Evolutionary conservation across 37 sponge, comb jelly and placozoan genomes (phyloP), one percentile per base, ranked within the genome.

Genomic region (Cladorhizidae sp.): DNA sequence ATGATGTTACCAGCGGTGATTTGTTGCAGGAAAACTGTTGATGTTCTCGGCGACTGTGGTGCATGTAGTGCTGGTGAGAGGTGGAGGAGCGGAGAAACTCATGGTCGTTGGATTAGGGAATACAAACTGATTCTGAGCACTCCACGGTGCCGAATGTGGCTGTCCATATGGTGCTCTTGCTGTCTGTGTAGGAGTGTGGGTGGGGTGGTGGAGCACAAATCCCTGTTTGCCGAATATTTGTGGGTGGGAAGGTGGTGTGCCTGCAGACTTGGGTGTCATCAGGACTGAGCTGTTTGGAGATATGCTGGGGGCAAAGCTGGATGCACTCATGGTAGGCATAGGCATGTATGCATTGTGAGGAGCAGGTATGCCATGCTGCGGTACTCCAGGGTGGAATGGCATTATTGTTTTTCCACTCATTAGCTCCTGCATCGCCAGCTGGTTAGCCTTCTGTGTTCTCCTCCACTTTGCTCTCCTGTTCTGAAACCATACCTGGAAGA

Each of bases 391-490:
- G 42, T 73, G 86, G 7, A 77, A 65, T 6, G 71, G 86, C 52
- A 85, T 40, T 70, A 74, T 69, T 1, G 59, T 76, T 33, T 81
- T 81, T 12, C 93, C 93, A 69, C 81, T 88, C 79, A 93, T 78
- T 8, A 93, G 29, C 40, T 87, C 88, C 35, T 81, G 82, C 74
- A 87, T 88, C 15, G 95, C 95, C 35, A 91, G 58, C 74, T 94
- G 95, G 42, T 82, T 88, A 0, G 95, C 95, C 68, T 94, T 94
- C 64, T 94, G 91, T 11, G 90, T 87, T 52, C 91, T 78, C 21
- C 95, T 49, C 95, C 95, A 93, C 45, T 93, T 93, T 26, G 93
- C 93, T 23, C 93, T 50, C 29, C 93, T 62, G 69, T 93, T 93
- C 65, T 93, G 93, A 65, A 93, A 93, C 93, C 93, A 93, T 1